Evolutionary conservation across 1,140 invertebrate species (phyloP).

Genomic region (Neoseiulus cucumeris): DNA sequence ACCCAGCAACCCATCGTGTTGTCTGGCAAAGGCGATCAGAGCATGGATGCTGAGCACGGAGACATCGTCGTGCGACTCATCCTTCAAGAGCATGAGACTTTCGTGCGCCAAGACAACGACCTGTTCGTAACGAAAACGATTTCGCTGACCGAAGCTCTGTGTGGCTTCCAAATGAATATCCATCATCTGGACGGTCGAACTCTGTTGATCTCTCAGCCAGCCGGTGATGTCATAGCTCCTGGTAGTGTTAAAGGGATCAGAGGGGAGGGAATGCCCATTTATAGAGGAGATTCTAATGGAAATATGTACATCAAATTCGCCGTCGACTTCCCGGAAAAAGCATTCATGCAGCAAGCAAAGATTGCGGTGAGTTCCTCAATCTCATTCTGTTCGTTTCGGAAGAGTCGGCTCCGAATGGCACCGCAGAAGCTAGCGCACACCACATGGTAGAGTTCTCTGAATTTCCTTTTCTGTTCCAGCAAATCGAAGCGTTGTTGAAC

Average conservation of each 20-base stretch:
- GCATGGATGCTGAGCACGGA: conserved; percentile 30
- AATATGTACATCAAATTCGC: conserved; percentile 68
- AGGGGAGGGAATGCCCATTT: conserved; percentile 36
- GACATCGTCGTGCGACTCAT: conserved; percentile 40
- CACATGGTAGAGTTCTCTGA: neutral
- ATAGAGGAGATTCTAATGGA: conserved; percentile 42
- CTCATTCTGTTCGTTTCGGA: too few relatives aligned
- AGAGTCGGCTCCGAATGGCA: too few relatives aligned
- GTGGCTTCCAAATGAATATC: conserved; percentile 36
- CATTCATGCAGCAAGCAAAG: conserved; percentile 47
- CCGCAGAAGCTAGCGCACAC: neutral
- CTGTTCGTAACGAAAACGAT: conserved; percentile 31
- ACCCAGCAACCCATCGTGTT: conserved; percentile 35
- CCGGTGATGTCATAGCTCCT: conserved; percentile 52
- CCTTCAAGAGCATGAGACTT: conserved; percentile 32
- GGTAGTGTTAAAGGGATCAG: conserved; percentile 31
- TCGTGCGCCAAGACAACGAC: conserved; percentile 31
- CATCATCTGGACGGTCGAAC: conserved; percentile 62
- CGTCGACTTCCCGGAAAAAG: conserved; percentile 57
- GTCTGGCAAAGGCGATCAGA: conserved; percentile 36
- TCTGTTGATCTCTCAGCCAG: conserved; percentile 45
- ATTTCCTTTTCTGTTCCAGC: conserved; percentile 25
- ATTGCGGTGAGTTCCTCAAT: conserved; percentile 32
- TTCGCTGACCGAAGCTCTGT: conserved; percentile 34
- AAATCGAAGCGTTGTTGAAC: conserved; percentile 48